Base-by-base conservation (phyloP, 2,888 invertebrate species). In the Argynnis bischoffii region DNA sequence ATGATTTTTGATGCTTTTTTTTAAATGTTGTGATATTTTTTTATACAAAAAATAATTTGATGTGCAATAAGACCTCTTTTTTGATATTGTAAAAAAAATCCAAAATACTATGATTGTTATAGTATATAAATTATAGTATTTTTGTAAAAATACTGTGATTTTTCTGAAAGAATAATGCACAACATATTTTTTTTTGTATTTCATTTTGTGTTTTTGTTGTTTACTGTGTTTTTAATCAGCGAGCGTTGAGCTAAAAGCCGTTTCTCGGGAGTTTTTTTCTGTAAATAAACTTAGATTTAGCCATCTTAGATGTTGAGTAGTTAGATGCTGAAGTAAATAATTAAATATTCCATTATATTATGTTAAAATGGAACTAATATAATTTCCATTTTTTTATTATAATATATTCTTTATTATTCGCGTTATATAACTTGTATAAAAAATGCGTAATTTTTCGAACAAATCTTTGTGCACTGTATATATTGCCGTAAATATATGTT, bases 221-320 rank as follows among this genome's bases (percentile, higher is more conserved):
- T 74, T 76, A 78, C 79, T 81, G 83, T 86, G 79, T 83, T 80
- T 82, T 80, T 80, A 84, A 80, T 80, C 81, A 85, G 81, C 79
- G 80, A 77, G 85, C 84, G 77, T 78, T 77, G 79, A 80, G 78
- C 79, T 77, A 79, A 79, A 79, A 74, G 77, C 76, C 74, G 63
- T 65, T 67, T 41, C 6, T 69, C 59, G 31, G 61, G 48, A 57
- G 35, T 11, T 41, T 73, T n/a, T 68, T 73, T 69, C 73, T 76
- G 75, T 72, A 77, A 74, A 71, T 72, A 68, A 79, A 78, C 47
- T 55, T 74, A 70, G 67, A 48, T 64, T 70, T 66, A 50, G 35
- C 54, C 54, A 48, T 60, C 48, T 48, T 59, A 48, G 51, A 61
- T 8, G 13, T 51, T 6, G 26, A 50, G 69, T 72, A 70, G 71